These are phyloP conservation scores for Cordilura impudica DNA, from an alignment of 2,888 invertebrate species.

Conservation along the genomic window DNA sequence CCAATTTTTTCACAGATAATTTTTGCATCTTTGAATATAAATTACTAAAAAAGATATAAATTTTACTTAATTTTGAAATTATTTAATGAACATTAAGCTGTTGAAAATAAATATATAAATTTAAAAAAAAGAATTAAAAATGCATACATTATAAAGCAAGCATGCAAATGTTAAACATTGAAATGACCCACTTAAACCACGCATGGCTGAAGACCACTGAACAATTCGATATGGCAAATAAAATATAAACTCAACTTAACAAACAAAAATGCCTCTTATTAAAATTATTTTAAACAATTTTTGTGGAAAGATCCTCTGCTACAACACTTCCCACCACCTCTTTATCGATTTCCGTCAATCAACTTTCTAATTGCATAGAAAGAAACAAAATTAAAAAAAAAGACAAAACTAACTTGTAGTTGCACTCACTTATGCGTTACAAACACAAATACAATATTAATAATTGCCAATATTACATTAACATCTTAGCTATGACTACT, in stretches of 20 bases:
- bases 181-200: conserved; percentile 61
- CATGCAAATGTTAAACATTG: conserved; percentile 53
- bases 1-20: conserved; percentile 24
- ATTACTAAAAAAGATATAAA: conserved; percentile 35
- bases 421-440: neutral
- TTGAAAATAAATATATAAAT: conserved; percentile 46
- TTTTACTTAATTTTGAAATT: conserved; percentile 37
- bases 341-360: conserved; percentile 63
- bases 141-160: conserved; percentile 37
- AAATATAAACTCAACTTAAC: conserved; percentile 9
- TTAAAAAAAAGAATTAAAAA: neutral
- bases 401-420: neutral
- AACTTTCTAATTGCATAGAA: conserved; percentile 75
- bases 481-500: conserved; percentile 23
- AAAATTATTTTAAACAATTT: conserved; percentile 25
- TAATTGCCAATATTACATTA: conserved; percentile 50
- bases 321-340: conserved; percentile 52
- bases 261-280: conserved; percentile 40
- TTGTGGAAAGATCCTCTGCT: conserved; percentile 53
- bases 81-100: conserved; percentile 18
- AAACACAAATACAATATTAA: conserved; percentile 37
- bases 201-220: conserved; percentile 44
- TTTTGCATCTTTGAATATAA: conserved; percentile 48
- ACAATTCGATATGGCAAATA: conserved; percentile 21
- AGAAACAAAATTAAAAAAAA: conserved; percentile 45